Conservation (phyloP, 2,888 invertebrate species). For the Plagodis dolabraria region DNA sequence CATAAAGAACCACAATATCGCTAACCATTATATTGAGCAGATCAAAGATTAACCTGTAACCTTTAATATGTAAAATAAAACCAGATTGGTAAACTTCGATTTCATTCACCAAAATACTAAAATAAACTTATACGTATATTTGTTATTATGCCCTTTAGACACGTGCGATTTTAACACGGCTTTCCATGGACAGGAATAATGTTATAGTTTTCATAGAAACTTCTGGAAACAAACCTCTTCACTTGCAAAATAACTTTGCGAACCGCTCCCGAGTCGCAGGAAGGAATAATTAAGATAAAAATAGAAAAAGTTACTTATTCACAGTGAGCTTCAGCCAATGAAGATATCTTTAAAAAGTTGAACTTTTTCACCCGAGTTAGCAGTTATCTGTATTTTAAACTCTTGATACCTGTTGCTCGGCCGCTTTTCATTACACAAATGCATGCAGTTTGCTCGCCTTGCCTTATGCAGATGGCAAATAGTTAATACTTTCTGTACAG, state of each 20-base stretch:
- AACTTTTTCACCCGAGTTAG: slow-evolving; percentile 34
- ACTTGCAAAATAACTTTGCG: slow-evolving; percentile 8
- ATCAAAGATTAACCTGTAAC: too few species aligned
- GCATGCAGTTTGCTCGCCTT: slow-evolving; percentile 33
- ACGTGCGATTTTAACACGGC: too few species aligned
- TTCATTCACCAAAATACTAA: too few species aligned
- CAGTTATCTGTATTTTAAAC: slow-evolving; percentile 34
- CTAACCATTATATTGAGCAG: too few species aligned
- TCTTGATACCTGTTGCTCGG: slow-evolving; percentile 48
- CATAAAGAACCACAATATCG: too few species aligned
- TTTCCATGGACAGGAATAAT: too few species aligned
- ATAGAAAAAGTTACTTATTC: slow-evolving; percentile 19
- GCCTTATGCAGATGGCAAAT: slow-evolving; percentile 21
- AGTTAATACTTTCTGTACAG: slow-evolving; percentile 15
- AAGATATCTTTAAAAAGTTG: slow-evolving; percentile 30
- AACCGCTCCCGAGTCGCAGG: slow-evolving; percentile 10
- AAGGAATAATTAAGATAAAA: slow-evolving; percentile 15
- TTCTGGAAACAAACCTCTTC: slow-evolving; percentile 12
- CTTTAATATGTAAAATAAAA: too few species aligned
- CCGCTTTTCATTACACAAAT: slow-evolving; percentile 44
- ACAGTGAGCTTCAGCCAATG: slow-evolving; percentile 3
- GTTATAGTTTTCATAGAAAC: slow-evolving; percentile 7
- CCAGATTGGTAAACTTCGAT: too few species aligned
- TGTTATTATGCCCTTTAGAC: too few species aligned
- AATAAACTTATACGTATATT: too few species aligned